These are phyloP conservation scores for Philopotamus ludificatus DNA, from an alignment of 1,140 invertebrate genomes.

Conservation along the genomic window DNA sequence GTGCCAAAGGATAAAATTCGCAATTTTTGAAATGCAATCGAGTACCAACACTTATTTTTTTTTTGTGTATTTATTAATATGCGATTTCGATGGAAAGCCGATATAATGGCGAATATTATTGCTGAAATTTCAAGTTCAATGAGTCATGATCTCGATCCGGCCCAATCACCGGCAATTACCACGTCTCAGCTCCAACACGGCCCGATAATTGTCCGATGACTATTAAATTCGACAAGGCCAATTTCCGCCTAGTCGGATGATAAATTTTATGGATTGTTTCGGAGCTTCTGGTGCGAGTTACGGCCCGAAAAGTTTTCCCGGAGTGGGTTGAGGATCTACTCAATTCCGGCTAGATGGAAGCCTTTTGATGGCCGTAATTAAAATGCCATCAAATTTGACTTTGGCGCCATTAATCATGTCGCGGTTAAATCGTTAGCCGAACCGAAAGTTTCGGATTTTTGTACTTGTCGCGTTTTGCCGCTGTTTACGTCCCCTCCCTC, in stretches of 20 bases:
- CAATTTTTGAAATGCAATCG: no score
- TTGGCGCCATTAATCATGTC: constrained; percentile 24
- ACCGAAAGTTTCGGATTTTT: constrained; percentile 15
- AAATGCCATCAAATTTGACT: constrained; percentile 26
- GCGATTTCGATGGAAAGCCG: no score
- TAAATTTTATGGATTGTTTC: background rate
- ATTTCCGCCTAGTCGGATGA: background rate
- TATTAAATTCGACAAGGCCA: background rate
- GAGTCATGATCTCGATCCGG: no score
- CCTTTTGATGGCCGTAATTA: constrained; percentile 21
- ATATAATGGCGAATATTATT: no score
- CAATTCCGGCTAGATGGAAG: background rate
- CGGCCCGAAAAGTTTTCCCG: background rate
- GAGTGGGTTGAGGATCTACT: background rate
- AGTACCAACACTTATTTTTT: no score
- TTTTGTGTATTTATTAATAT: no score
- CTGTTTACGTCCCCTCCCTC: constrained; percentile 6
- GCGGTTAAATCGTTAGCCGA: constrained; percentile 19
- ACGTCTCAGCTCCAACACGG: no score
- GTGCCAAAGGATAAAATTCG: no score
- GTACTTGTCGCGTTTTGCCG: constrained; percentile 18
- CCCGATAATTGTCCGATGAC: background rate
- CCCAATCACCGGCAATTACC: background rate
- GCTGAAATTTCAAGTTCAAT: no score
- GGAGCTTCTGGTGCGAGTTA: background rate